Conservation (phyloP, 2,888 invertebrate genomes). For the Meandrusa payeni region DNA sequence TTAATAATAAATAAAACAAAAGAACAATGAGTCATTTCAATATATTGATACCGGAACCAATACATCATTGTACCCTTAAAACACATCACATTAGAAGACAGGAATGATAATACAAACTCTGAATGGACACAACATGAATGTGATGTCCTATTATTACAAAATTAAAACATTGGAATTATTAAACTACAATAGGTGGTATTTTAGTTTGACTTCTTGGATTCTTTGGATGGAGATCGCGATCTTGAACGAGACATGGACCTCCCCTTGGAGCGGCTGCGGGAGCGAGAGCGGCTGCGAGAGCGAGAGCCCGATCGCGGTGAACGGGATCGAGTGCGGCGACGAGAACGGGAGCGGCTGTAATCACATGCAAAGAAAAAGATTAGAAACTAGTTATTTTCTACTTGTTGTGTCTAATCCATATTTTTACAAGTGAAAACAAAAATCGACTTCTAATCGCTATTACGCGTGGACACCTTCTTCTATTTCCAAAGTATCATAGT, state of each 20-base stretch:
- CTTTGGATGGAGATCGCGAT: slow-evolving; percentile 73
- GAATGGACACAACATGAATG: slow-evolving; percentile 25
- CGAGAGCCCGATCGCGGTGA: slow-evolving; percentile 75
- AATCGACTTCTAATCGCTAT: too few species aligned
- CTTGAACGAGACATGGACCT: slow-evolving; percentile 73
- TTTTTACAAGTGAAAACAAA: slow-evolving; percentile 5
- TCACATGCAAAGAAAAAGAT: slow-evolving; percentile 29
- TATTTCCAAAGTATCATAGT: too few species aligned
- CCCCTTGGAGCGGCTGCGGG: slow-evolving; percentile 76
- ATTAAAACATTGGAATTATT: slow-evolving; percentile 31
- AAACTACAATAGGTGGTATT: slow-evolving; percentile 27
- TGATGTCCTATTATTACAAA: slow-evolving; percentile 25
- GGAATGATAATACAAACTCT: slow-evolving; percentile 53
- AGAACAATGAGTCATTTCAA: slow-evolving; percentile 36
- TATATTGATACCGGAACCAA: slow-evolving; percentile 61
- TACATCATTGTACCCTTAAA: slow-evolving; percentile 47
- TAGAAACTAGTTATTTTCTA: slow-evolving; percentile 3
- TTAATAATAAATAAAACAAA: slow-evolving; percentile 4
- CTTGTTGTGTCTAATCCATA: slow-evolving; percentile 18
- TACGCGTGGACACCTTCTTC: too few species aligned
- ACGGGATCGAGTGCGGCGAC: slow-evolving; percentile 82
- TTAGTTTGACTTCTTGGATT: slow-evolving; percentile 74
- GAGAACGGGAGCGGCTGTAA: slow-evolving; percentile 82
- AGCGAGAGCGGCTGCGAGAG: slow-evolving; percentile 68
- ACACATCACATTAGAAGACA: slow-evolving; percentile 45